phyloP scores from a whole-genome alignment of 2,113 vertebrate genomes.

The Leiothrix lutea region DNA sequence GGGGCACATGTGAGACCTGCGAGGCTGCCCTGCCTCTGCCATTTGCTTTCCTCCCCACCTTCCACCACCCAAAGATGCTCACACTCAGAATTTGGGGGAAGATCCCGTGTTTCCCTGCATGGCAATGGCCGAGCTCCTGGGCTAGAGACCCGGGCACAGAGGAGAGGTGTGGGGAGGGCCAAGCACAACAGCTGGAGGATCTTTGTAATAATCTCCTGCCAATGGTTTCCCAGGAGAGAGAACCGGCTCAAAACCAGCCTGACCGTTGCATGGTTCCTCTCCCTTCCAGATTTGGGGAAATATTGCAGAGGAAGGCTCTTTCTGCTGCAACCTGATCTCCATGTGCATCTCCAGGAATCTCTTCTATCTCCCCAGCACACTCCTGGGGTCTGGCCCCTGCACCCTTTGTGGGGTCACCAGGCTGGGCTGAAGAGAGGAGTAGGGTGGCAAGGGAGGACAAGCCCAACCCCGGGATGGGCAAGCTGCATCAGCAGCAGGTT shows the following conservation, averaged over 20 bases:
- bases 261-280: accelerated
- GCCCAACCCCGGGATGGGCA: not conserved
- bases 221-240: not conserved
- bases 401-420: not conserved
- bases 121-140: not conserved
- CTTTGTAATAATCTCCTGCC: not conserved
- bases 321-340: not conserved
- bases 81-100: not conserved
- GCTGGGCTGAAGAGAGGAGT: not conserved
- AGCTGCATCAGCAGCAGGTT: not conserved
- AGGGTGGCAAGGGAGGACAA: not conserved
- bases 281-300: not conserved
- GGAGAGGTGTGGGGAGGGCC: not conserved
- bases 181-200: not conserved
- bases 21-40: not conserved
- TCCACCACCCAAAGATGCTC: not conserved
- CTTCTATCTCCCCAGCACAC: not conserved
- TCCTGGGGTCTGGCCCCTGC: not conserved
- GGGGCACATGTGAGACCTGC: not conserved
- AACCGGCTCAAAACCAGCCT: not conserved
- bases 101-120: accelerated
- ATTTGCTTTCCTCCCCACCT: not conserved
- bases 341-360: not conserved
- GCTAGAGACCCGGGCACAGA: not conserved
- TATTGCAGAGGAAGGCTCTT: not conserved